These are phyloP conservation scores for Stenchaetothrips biformis DNA, from an alignment of 2,888 invertebrate genomes.

Conservation along the genomic window DNA sequence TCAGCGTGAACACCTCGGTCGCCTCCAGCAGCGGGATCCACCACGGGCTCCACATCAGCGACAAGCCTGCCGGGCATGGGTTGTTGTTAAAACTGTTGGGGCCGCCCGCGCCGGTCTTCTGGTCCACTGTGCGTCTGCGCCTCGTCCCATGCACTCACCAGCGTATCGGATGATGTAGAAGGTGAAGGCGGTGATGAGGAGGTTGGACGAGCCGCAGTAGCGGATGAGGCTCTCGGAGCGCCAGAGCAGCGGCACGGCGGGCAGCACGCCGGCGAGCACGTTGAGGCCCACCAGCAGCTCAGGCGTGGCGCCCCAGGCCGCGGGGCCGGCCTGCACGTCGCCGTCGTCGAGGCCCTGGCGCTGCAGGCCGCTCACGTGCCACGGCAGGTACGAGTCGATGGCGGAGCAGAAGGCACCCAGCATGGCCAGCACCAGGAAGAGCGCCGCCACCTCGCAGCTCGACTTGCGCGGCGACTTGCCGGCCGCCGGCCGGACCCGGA, in stretches of 20 bases:
- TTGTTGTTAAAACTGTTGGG: conserved; percentile 18
- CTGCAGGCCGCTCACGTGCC: conserved; percentile 49
- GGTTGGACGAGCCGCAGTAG: conserved; percentile 75
- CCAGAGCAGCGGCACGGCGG: conserved; percentile 65
- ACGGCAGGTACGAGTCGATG: conserved; percentile 70
- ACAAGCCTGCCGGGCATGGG: conserved; percentile 50
- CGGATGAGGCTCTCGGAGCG: conserved; percentile 78
- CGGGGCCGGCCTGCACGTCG: background rate
- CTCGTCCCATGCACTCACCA: conserved; percentile 48
- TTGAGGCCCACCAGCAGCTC: conserved; percentile 61
- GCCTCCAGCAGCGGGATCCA: conserved; percentile 66
- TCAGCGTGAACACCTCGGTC: conserved; percentile 69
- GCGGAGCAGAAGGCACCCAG: conserved; percentile 76
- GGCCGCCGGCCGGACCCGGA: conserved; percentile 28
- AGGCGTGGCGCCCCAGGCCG: conserved; percentile 40
- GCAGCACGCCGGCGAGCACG: conserved; percentile 62
- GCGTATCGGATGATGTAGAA: conserved; percentile 72
- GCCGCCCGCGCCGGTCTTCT: too few species aligned
- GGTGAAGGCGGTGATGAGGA: conserved; percentile 75
- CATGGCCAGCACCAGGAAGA: conserved; percentile 62
- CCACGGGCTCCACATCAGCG: conserved; percentile 55
- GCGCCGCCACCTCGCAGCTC: conserved; percentile 65
- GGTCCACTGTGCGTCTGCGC: too few species aligned
- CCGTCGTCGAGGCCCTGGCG: background rate
- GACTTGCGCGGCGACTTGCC: conserved; percentile 29